These are phyloP conservation scores for Archaeoteleia sp. DNA, from an alignment of 2,888 invertebrate genomes.

Conservation along the genomic window DNA sequence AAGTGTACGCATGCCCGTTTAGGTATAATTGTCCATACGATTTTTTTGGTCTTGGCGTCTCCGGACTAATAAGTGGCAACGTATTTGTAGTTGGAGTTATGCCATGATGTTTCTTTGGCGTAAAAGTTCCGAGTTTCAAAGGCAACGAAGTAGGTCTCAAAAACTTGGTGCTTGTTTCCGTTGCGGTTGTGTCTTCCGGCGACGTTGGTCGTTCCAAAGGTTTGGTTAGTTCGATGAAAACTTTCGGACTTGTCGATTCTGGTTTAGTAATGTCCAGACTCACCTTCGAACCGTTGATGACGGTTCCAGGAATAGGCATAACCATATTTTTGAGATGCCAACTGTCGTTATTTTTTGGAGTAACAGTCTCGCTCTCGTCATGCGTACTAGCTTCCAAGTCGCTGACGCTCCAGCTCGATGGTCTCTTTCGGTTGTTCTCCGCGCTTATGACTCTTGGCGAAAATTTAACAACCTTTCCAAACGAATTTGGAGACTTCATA, in stretches of 20 bases:
- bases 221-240: not conserved
- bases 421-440: slow-evolving; percentile 58
- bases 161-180: slow-evolving; percentile 80
- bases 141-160: slow-evolving; percentile 88
- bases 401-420: slow-evolving; percentile 58
- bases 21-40: slow-evolving; percentile 91
- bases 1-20: slow-evolving; percentile 94
- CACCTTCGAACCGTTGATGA: slow-evolving; percentile 34
- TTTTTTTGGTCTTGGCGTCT: slow-evolving; percentile 92
- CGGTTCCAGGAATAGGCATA: slow-evolving; percentile 2
- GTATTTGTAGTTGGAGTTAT: slow-evolving; percentile 89
- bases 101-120: slow-evolving; percentile 87
- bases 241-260: slow-evolving; percentile 3
- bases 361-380: too few species aligned
- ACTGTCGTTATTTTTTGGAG: not conserved
- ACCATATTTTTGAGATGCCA: slow-evolving; percentile 32
- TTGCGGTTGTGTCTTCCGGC: slow-evolving; percentile 11
- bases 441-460: slow-evolving; percentile 50
- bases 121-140: slow-evolving; percentile 88
- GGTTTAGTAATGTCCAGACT: slow-evolving; percentile 39
- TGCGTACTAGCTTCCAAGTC: slow-evolving; percentile 54
- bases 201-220: slow-evolving; percentile 17
- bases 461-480: slow-evolving; percentile 55
- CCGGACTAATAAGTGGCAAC: slow-evolving; percentile 90
- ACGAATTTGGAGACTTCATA: slow-evolving; percentile 52